Conservation (phyloP, 2,113 vertebrate genomes). For the Pyrgilauda ruficollis region DNA sequence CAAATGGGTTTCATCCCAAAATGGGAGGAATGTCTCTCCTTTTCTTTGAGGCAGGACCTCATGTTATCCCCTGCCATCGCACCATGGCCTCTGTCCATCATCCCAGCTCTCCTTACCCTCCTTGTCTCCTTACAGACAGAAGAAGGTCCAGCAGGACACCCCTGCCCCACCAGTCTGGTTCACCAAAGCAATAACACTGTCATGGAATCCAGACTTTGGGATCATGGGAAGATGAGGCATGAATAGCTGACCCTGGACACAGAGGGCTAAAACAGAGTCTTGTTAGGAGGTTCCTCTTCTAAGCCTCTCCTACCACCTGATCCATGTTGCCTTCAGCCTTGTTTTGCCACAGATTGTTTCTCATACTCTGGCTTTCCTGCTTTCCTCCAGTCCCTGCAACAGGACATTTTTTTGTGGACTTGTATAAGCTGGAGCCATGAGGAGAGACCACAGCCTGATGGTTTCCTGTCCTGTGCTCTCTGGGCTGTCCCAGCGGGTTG, state of each 20-base stretch:
- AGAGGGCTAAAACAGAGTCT: background rate
- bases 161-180: too few species aligned
- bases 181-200: background rate
- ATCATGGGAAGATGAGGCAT: background rate
- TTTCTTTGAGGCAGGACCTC: background rate
- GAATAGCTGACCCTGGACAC: background rate
- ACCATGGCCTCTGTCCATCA: background rate
- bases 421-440: background rate
- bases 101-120: background rate
- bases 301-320: background rate
- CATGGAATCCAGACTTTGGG: background rate
- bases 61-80: fast-evolving
- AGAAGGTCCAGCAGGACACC: background rate
- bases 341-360: background rate
- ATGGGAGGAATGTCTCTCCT: background rate
- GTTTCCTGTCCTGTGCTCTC: background rate
- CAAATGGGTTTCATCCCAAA: background rate
- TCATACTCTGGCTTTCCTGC: background rate
- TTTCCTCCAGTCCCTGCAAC: background rate
- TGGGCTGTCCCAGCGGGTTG: background rate
- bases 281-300: background rate
- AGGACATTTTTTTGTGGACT: background rate
- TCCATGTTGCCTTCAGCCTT: background rate
- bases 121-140: background rate
- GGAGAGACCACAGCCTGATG: background rate